Evolutionary conservation across 2,888 invertebrate genomes (phyloP).

Genomic region (Rhyacophila evoluta): DNA sequence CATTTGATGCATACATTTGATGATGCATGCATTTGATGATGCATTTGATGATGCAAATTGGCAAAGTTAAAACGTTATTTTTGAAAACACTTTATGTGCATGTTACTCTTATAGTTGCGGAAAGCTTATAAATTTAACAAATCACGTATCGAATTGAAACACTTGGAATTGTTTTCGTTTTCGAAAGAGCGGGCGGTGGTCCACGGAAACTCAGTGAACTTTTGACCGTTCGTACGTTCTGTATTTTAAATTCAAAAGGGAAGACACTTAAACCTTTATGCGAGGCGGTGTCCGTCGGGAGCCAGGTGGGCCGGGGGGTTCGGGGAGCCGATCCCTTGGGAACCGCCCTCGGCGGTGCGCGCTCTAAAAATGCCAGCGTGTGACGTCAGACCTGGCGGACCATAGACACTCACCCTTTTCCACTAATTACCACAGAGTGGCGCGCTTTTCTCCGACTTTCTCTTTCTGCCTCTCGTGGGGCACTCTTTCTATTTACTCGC

Average conservation of each 20-base stretch:
- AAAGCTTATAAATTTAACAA: background rate
- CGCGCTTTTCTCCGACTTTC: conserved; percentile 15
- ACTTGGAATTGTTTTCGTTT: background rate
- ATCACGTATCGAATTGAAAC: background rate
- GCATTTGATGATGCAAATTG: too few relatives aligned
- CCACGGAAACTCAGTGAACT: conserved; percentile 41
- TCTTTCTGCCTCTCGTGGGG: conserved; percentile 25
- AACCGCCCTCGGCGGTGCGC: conserved; percentile 42
- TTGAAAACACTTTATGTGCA: too few relatives aligned
- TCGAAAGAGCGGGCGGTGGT: background rate
- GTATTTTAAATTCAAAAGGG: conserved; percentile 53
- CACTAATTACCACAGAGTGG: conserved; percentile 39
- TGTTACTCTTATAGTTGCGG: too few relatives aligned
- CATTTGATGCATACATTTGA: too few relatives aligned
- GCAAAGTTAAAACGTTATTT: too few relatives aligned
- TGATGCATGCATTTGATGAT: too few relatives aligned
- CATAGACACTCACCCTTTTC: conserved; percentile 32
- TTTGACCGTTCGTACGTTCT: conserved; percentile 45
- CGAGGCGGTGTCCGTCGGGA: conserved; percentile 33
- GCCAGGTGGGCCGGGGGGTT: conserved; percentile 37
- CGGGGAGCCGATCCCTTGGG: conserved; percentile 39
- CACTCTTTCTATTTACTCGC: background rate
- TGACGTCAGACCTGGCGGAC: conserved; percentile 45
- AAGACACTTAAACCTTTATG: conserved; percentile 53
- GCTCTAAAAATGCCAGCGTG: conserved; percentile 52